Evolutionary conservation across 2,113 vertebrate species (phyloP).

Genomic region (Equus quagga): DNA sequence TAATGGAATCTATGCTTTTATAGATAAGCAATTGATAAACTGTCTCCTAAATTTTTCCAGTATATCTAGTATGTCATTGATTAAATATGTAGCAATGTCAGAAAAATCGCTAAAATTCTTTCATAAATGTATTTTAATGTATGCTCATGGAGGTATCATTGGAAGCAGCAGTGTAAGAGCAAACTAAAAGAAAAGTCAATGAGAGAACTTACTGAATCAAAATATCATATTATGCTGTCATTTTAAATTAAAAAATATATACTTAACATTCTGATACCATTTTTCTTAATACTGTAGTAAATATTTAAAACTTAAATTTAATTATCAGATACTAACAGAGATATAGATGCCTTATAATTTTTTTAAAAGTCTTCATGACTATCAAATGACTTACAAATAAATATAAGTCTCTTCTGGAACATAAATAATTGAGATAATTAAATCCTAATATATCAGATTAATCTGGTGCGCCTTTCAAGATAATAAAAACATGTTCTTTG

Average conservation of each 20-base stretch:
- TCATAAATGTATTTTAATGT: not conserved
- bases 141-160: not conserved
- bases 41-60: not conserved
- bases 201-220: not conserved
- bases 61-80: not conserved
- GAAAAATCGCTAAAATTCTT: not conserved
- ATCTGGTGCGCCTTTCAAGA: not conserved
- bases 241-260: not conserved
- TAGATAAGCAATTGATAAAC: not conserved
- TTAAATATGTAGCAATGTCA: not conserved
- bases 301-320: not conserved
- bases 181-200: not conserved
- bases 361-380: not conserved
- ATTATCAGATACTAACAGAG: not conserved
- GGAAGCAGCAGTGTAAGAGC: not conserved
- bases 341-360: not conserved
- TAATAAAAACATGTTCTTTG: not conserved
- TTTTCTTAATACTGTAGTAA: not conserved
- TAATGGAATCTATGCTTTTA: not conserved
- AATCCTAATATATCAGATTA: conserved; percentile 33
- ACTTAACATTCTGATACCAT: not conserved
- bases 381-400: not conserved
- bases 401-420: not conserved
- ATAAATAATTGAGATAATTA: not conserved
- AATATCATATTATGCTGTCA: not conserved